Evolutionary conservation across 2,113 vertebrate genomes (phyloP).

Genomic region (Chrysemys picta): DNA sequence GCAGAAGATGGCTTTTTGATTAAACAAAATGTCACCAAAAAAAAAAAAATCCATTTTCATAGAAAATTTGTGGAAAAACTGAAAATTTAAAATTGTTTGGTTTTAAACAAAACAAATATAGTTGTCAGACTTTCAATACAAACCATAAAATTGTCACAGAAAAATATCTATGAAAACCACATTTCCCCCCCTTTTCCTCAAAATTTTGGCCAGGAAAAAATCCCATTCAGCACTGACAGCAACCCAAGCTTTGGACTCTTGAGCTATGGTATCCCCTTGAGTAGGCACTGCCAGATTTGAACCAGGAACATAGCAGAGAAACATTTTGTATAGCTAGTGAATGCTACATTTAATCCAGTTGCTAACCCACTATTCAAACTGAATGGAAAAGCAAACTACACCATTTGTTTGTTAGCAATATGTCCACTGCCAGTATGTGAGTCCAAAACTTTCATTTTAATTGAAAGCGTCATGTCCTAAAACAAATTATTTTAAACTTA

Average conservation of each 20-base stretch:
- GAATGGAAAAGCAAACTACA: constrained; percentile 48
- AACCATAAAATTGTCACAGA: not conserved
- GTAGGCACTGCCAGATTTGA: not conserved
- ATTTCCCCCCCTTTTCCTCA: not conserved
- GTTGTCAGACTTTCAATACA: not conserved
- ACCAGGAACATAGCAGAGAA: not conserved
- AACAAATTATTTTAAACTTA: constrained; percentile 54
- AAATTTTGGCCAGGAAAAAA: not conserved
- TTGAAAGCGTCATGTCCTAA: constrained; percentile 66
- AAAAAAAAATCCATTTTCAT: not conserved
- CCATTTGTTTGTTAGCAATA: constrained; percentile 61
- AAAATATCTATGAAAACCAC: not conserved
- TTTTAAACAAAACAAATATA: not conserved
- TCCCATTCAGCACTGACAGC: not conserved
- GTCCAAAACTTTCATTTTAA: constrained; percentile 62
- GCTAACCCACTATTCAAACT: not conserved
- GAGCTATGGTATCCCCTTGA: not conserved
- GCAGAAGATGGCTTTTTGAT: not conserved
- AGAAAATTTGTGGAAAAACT: not conserved
- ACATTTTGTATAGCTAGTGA: not conserved
- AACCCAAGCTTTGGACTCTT: not conserved
- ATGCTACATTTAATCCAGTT: not conserved
- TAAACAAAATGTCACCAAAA: not conserved
- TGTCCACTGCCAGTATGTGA: constrained; percentile 19
- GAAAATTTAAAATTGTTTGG: not conserved